Evolutionary conservation across 2,797 vertebrate genomes (phyloP), one percentile per base, ranked within the genome.

Genomic region (Acestrorhynchus altus): DNA sequence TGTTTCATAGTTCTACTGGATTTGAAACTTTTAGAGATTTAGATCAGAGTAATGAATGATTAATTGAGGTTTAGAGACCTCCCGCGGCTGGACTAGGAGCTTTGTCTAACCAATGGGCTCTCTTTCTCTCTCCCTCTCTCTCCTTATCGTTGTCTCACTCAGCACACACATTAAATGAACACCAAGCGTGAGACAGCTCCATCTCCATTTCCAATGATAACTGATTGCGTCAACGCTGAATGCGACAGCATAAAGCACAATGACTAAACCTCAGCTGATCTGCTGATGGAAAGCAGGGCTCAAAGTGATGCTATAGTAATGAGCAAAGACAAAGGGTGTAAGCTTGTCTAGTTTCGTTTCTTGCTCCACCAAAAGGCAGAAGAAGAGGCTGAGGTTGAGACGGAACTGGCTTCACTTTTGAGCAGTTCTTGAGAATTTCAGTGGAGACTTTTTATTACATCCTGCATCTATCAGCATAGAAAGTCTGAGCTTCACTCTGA

Each of bases 1-100:
- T 20, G 31, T 15, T 39, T 49, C 11, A 65, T 52, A 42, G 8
- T 70, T 49, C 49, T 59, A 40, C 85, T 79, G 73, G 83, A 85
- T 84, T 84, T 88, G 81, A 83, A 85, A 81, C 69, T 52, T 60
- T 86, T 68, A 72, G 70, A 69, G 79, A 83, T 70, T 85, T 72
- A 82, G 73, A 78, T 46, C 60, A 26, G 44, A 35, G 7, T 72
- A 75, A 69, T 72, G 31, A 35, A 64, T 63, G 22, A 22, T 79
- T 79, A 76, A 56, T 52, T 69, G 35, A 64, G 80, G 59, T 72
- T 84, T 84, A 11, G 78, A 74, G 51, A 83, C 88, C 86, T 87
- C 77, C 71, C 74, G 71, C 64, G 90, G 91, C 88, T 91, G 90
- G 87, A 85, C 78, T 18, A 4, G 44, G 79, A 81, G 74, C 54